phyloP scores from a whole-genome alignment of 2,888 invertebrate species.

The Aphodius granarius region DNA sequence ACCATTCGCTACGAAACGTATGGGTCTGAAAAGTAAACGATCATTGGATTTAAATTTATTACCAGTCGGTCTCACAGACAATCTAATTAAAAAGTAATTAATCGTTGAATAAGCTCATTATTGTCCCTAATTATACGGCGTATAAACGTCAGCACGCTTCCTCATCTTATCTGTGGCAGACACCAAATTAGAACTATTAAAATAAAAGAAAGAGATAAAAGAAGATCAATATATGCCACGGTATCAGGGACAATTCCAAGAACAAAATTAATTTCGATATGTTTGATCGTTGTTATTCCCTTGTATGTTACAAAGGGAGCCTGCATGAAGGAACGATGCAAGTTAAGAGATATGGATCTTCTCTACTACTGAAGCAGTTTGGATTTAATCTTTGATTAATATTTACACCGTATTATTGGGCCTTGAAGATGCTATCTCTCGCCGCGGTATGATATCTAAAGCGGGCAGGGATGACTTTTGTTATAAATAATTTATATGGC shows the following conservation, averaged over 20 bases:
- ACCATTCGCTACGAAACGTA: too few species aligned
- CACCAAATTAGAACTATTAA: neutral
- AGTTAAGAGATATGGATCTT: constrained; percentile 4
- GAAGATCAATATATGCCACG: neutral
- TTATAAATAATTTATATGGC: constrained; percentile 19
- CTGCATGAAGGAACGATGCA: neutral
- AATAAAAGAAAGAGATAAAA: neutral
- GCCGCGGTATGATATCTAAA: constrained; percentile 19
- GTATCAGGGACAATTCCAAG: neutral
- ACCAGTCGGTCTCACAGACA: neutral
- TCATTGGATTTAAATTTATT: neutral
- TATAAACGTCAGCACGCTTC: neutral
- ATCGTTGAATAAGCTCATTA: neutral
- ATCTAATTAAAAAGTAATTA: neutral
- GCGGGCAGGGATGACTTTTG: constrained; percentile 15
- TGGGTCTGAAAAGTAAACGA: too few species aligned
- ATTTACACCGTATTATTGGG: constrained; percentile 7
- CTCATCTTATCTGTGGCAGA: neutral
- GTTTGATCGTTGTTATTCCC: constrained; percentile 2
- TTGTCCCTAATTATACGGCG: neutral
- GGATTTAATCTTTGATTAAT: constrained; percentile 1
- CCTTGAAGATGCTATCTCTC: neutral
- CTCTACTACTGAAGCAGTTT: neutral
- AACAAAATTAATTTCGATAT: neutral
- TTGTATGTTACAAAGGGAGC: neutral